Percentiles rank a stretch among this genome's conserved stretches.
Conservation (phyloP, 1,140 invertebrate genomes). For the Penaeus vannamei region DNA sequence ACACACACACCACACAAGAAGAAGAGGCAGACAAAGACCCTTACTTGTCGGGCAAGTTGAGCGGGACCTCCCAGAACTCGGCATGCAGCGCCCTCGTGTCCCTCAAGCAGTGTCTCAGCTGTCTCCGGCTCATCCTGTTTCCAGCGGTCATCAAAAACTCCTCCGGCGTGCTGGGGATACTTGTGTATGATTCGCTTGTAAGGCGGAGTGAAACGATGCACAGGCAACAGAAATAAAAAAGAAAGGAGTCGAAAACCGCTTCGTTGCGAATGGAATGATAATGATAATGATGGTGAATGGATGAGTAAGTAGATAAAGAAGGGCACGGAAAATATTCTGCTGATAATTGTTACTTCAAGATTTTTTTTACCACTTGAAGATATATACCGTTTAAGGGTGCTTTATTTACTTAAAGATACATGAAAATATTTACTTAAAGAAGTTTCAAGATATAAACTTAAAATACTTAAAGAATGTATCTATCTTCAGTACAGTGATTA, state of each 20-base stretch:
- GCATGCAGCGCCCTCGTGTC: constrained; percentile 80
- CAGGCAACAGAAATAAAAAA: constrained; percentile 28
- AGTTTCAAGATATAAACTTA: no score
- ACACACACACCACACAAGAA: background rate
- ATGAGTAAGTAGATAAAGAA: background rate
- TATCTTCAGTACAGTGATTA: no score
- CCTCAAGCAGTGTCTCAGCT: constrained; percentile 79
- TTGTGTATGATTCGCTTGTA: constrained; percentile 19
- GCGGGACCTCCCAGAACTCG: constrained; percentile 94
- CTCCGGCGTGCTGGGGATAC: constrained; percentile 74
- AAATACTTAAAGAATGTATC: no score
- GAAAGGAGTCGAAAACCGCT: no score
- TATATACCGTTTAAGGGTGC: no score
- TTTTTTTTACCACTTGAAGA: no score
- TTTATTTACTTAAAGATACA: no score
- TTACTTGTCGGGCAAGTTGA: constrained; percentile 88
- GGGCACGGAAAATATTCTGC: background rate
- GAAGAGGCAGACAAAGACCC: background rate
- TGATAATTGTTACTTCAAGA: no score
- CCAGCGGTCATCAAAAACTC: constrained; percentile 79
- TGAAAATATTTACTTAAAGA: no score
- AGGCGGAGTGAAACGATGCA: constrained; percentile 2
- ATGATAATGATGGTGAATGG: no score
- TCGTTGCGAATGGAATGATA: background rate
- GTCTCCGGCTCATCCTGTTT: constrained; percentile 78